Percentiles rank a stretch among this genome's conserved stretches.
phyloP scores from a whole-genome alignment of 1,140 invertebrate genomes.

The Sinonovacula constricta region DNA sequence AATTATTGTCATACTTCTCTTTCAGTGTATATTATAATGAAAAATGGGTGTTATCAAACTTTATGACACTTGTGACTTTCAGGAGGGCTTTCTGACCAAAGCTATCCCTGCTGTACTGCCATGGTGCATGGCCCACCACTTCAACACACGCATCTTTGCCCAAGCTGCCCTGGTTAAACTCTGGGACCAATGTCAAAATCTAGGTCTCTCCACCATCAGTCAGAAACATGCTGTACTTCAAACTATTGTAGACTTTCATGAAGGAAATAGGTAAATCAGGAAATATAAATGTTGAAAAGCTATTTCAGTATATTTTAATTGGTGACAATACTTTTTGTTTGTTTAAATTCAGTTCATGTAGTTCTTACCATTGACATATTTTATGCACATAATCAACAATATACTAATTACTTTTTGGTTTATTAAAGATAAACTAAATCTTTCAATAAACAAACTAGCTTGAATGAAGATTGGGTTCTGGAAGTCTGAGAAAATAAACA shows the following conservation, averaged over 20 bases:
- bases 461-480: too few species aligned
- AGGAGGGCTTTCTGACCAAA: conserved; percentile 24
- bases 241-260: conserved; percentile 35
- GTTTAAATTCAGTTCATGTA: background rate
- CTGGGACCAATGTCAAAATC: conserved; percentile 27
- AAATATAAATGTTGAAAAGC: too few species aligned
- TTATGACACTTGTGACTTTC: too few species aligned
- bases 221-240: conserved; percentile 27
- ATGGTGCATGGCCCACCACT: conserved; percentile 50
- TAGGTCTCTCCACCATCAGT: conserved; percentile 7
- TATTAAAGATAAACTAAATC: too few species aligned
- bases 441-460: too few species aligned
- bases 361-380: background rate
- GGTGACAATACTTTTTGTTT: background rate
- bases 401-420: too few species aligned
- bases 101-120: conserved; percentile 32
- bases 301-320: too few species aligned
- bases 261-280: conserved; percentile 41
- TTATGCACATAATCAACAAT: background rate
- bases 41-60: too few species aligned
- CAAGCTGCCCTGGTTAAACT: conserved; percentile 42
- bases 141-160: conserved; percentile 38
- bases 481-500: too few species aligned
- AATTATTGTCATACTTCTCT: too few species aligned
- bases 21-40: too few species aligned